Conservation (phyloP, 53 echinoderm and acorn worm species). For the Astropecten irregularis region DNA sequence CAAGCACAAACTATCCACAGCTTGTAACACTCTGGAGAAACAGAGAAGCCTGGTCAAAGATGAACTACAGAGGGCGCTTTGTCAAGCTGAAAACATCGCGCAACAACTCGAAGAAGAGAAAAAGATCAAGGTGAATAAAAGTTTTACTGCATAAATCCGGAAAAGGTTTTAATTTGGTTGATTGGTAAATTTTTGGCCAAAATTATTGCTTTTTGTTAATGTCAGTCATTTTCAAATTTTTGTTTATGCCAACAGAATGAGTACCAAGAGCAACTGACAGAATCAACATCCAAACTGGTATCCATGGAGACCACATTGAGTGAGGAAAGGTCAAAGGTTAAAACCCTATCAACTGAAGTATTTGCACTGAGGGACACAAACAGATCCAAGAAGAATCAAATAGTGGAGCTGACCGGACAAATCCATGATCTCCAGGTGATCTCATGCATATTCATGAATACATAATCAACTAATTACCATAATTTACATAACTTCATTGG, state of each 20-base stretch:
- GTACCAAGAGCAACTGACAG: neutral
- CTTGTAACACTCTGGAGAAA: neutral
- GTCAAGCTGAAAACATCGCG: neutral
- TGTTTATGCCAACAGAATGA: no score
- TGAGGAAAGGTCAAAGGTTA: constrained; percentile 47
- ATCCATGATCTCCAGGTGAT: constrained; percentile 37
- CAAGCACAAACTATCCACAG: constrained; percentile 25
- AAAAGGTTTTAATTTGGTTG: no score
- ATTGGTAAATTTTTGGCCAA: neutral
- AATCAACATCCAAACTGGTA: neutral
- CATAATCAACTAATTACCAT: no score
- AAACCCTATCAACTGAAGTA: constrained; percentile 21
- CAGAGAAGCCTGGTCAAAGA: constrained; percentile 34
- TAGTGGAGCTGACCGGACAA: constrained; percentile 14
- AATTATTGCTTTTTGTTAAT: neutral
- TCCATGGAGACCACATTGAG: neutral
- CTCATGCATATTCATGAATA: no score
- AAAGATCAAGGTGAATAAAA: constrained; percentile 9
- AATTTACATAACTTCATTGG: no score
- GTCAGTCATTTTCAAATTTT: no score
- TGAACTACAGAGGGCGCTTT: constrained; percentile 35
- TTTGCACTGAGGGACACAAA: constrained; percentile 16
- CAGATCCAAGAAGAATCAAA: constrained; percentile 9
- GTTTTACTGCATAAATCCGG: neutral
- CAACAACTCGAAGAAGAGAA: constrained; percentile 26